Conservation (phyloP, 1,140 invertebrate species). For the Hylaeus volcanicus region DNA sequence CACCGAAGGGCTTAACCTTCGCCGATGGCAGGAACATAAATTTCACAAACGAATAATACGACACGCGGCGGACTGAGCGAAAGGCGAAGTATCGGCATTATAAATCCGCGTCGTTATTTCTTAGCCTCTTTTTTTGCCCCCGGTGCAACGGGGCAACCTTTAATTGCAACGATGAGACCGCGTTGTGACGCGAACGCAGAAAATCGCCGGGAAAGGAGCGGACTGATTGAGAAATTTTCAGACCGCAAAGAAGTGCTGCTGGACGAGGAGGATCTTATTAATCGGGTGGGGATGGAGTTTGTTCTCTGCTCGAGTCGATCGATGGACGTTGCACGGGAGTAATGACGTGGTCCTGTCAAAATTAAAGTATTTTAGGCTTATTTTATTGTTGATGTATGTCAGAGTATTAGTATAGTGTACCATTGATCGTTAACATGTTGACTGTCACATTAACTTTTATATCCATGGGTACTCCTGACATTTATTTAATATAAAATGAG, state of each 20-base stretch:
- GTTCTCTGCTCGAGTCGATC: no score
- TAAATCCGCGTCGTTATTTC: conserved; percentile 50
- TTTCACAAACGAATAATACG: conserved; percentile 52
- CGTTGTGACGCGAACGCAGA: conserved; percentile 17
- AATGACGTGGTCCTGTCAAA: no score
- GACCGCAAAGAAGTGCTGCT: conserved; percentile 22
- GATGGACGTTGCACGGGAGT: no score
- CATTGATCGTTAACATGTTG: no score
- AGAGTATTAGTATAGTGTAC: no score
- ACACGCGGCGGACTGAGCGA: conserved; percentile 27
- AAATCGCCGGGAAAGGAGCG: conserved; percentile 42
- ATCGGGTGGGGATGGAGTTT: not conserved
- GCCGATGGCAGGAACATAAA: conserved; percentile 55
- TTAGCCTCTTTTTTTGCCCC: conserved; percentile 44
- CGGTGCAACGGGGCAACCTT: conserved; percentile 25
- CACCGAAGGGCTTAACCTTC: conserved; percentile 56
- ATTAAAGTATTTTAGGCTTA: no score
- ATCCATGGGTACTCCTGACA: no score
- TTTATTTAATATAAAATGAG: no score
- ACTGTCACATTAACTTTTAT: no score
- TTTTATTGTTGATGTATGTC: no score
- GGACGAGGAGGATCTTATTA: conserved; percentile 22
- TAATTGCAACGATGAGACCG: conserved; percentile 46
- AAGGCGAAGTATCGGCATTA: conserved; percentile 49
- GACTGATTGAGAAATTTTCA: conserved; percentile 49